Base-by-base conservation (phyloP, 1,140 invertebrate species). In the Brachionus paranguensis region DNA sequence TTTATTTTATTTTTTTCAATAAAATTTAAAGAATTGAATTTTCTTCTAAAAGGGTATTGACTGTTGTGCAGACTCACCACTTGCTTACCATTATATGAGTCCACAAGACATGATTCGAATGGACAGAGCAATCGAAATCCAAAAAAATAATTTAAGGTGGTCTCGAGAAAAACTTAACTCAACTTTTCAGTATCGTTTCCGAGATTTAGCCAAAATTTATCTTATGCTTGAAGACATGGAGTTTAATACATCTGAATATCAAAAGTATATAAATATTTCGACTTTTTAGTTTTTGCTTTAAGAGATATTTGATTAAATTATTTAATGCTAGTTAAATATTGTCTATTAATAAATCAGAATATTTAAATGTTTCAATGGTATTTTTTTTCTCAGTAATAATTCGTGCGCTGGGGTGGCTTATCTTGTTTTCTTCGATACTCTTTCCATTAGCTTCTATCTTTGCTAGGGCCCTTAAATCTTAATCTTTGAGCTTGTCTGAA, bases 71-170 rank as follows among this genome's bases (percentile, higher is more conserved):
- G 96, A 98, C 87, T 95, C 94, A 87, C 95, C 96, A 0, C 93
- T 99, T 50, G 96, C 95, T 0, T 99, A 99, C 90, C 97, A 99
- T 88, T 99, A 99, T 89, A 93, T 98, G 43, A 33, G 3, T 8
- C 11, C 72, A 53, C 5, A 50, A 47, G 43, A 76, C 24, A 20
- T 53, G 12, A 27, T 53, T 53, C 45, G 45, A 53, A 41, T 78
- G 33, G 24, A 78, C 29, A 43, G 17, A 17, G 68, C 68, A 10
- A 17, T 72, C 5, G 41, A 72, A 24, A 72, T 43, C 17, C 68
- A 41, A 8, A 72, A 72, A 24, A 17, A 43, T 17, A 6, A 17
- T 7, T 8, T 72, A 17, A 72, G 37, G 1, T 37, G 17, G 29
- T 72, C 17, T 20, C 10, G 33, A 17, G 37, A 10, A 20, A 45